Evolutionary conservation across 2,797 vertebrate genomes (phyloP).

Genomic region (Macropus fuliginosus): DNA sequence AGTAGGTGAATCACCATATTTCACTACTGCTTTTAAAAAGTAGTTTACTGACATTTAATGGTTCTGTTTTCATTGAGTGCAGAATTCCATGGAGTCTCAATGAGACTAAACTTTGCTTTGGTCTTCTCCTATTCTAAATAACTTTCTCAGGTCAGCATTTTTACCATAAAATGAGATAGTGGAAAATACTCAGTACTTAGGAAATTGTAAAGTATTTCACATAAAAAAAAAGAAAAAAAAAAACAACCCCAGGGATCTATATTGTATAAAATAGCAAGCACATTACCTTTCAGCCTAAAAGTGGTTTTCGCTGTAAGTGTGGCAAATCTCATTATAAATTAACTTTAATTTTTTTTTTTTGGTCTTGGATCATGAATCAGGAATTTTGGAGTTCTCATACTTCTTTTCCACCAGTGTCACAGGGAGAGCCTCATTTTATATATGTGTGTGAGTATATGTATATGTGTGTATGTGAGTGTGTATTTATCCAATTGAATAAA

Average conservation of each 20-base stretch:
- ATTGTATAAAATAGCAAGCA: conserved; percentile 21
- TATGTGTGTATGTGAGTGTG: neutral
- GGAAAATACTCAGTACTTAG: neutral
- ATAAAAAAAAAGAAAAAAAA: neutral
- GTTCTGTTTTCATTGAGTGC: conserved; percentile 33
- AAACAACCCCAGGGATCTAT: neutral
- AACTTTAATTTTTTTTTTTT: neutral
- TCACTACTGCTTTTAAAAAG: neutral
- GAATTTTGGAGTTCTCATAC: neutral
- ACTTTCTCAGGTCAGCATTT: neutral
- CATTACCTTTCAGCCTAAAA: conserved; percentile 31
- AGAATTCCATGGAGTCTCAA: conserved; percentile 21
- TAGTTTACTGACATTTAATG: neutral
- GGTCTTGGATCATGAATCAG: conserved; percentile 6
- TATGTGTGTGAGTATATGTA: neutral
- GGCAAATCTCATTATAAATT: conserved; percentile 37
- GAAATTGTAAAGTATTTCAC: conserved; percentile 23
- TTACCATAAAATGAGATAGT: neutral
- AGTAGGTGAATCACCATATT: neutral
- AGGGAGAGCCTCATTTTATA: conserved; percentile 6
- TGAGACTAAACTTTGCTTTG: conserved; percentile 32
- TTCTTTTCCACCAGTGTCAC: neutral
- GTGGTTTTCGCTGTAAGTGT: conserved; percentile 29
- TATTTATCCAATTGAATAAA: neutral
- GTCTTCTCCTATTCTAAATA: neutral